phyloP scores from a whole-genome alignment of 2,888 invertebrate genomes.

The Platycheirus albimanus region DNA sequence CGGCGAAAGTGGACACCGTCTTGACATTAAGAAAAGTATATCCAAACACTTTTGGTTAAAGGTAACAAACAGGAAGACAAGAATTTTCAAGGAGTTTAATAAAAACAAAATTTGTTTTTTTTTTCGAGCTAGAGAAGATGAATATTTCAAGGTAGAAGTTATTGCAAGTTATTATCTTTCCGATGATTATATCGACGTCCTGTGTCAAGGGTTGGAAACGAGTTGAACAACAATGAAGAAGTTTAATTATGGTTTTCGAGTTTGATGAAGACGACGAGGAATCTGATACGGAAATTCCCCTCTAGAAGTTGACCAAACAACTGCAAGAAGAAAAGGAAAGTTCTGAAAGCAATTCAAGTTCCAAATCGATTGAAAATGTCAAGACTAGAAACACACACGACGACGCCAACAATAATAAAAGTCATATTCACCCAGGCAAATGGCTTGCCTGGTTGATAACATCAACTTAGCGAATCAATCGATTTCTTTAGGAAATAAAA shows the following conservation, averaged over 20 bases:
- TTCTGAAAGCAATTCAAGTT: not conserved
- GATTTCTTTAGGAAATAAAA: too few relatives aligned
- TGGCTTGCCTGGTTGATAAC: too few relatives aligned
- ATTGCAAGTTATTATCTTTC: conserved; percentile 75
- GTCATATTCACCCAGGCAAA: too few relatives aligned
- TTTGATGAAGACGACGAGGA: not conserved
- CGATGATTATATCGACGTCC: conserved; percentile 69
- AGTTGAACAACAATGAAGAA: not conserved
- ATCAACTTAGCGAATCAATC: too few relatives aligned
- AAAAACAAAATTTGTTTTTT: conserved; percentile 5
- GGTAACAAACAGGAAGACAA: not conserved
- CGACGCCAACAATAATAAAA: too few relatives aligned
- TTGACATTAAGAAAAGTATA: conserved; percentile 74
- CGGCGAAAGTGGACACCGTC: conserved; percentile 61
- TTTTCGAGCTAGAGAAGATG: not conserved
- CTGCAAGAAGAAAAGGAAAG: not conserved
- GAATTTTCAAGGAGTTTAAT: not conserved
- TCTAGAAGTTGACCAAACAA: not conserved
- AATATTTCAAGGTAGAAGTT: not conserved
- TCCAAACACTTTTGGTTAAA: conserved; percentile 77
- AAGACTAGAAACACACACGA: too few relatives aligned
- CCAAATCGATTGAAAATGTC: not conserved
- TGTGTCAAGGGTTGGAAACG: conserved; percentile 2
- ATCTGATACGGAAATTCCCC: conserved; percentile 10
- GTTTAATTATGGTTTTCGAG: not conserved